Conservation (phyloP, 2,113 vertebrate species). For the Phalacrocorax brasilianus region DNA sequence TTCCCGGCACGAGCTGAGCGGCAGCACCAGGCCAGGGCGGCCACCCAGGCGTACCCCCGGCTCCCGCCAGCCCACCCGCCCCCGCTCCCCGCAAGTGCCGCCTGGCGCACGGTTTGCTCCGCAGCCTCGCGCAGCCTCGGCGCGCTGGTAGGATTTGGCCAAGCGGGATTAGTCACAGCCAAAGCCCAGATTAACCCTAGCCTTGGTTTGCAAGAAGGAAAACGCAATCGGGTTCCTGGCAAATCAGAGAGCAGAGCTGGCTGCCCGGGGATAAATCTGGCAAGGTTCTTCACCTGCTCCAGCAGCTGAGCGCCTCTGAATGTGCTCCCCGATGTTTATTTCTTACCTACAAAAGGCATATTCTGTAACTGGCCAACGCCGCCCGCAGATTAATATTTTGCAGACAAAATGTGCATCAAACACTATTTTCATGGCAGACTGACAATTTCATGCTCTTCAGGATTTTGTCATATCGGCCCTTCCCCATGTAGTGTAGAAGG, state of each 20-base stretch:
- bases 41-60: accelerated
- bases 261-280: not conserved
- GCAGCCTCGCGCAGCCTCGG: accelerated
- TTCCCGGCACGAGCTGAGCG: accelerated
- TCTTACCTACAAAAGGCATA: not conserved
- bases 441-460: not conserved
- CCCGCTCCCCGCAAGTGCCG: not conserved
- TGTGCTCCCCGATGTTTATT: not conserved
- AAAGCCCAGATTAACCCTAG: conserved; percentile 7
- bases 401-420: not conserved
- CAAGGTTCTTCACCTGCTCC: not conserved
- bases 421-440: not conserved
- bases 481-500: not conserved
- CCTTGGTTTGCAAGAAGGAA: not conserved
- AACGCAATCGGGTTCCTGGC: not conserved
- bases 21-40: not conserved
- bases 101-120: not conserved
- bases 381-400: not conserved
- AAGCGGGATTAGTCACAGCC: not conserved
- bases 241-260: not conserved
- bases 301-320: not conserved
- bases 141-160: not conserved
- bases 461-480: not conserved
- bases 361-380: not conserved
- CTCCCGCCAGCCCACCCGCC: not conserved